A percentile compares a stretch with the other conserved stretches of the same genome.
These are phyloP conservation scores for Sycophaga agraensis DNA, from an alignment of 1,140 invertebrate genomes.

Conservation along the genomic window DNA sequence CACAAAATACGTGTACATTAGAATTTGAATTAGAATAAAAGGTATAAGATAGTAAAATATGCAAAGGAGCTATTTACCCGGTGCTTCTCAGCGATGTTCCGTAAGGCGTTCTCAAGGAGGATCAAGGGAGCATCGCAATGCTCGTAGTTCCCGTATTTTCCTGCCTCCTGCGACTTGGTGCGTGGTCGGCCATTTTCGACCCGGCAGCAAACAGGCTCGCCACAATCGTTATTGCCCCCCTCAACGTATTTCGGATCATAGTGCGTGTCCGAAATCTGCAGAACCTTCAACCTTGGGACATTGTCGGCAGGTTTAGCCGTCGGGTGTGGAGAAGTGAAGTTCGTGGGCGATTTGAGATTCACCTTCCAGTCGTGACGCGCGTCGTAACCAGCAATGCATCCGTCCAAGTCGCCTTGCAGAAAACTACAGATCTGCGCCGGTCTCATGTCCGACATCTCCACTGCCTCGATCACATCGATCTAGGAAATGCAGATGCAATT, in stretches of 20 bases:
- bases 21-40: no score
- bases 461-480: slow-evolving; percentile 80
- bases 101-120: slow-evolving; percentile 86
- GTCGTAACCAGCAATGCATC: slow-evolving; percentile 83
- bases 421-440: slow-evolving; percentile 89
- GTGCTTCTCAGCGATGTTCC: slow-evolving; percentile 82
- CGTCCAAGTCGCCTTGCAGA: slow-evolving; percentile 68
- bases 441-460: slow-evolving; percentile 73
- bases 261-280: slow-evolving; percentile 92
- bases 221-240: slow-evolving; percentile 86
- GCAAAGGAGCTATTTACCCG: slow-evolving; percentile 64
- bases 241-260: slow-evolving; percentile 90
- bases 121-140: slow-evolving; percentile 89
- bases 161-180: slow-evolving; percentile 73
- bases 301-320: slow-evolving; percentile 69
- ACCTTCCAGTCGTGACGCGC: slow-evolving; percentile 89
- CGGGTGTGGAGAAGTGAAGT: slow-evolving; percentile 63
- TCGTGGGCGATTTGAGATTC: slow-evolving; percentile 80
- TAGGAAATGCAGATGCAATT: slow-evolving; percentile 47
- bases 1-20: background rate
- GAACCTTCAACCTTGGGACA: slow-evolving; percentile 82
- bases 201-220: slow-evolving; percentile 86
- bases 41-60: no score
- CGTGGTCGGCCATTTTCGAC: slow-evolving; percentile 72
- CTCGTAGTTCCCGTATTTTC: slow-evolving; percentile 93